phyloP scores from a whole-genome alignment of 2,888 invertebrate species.

The Hyalella azteca region DNA sequence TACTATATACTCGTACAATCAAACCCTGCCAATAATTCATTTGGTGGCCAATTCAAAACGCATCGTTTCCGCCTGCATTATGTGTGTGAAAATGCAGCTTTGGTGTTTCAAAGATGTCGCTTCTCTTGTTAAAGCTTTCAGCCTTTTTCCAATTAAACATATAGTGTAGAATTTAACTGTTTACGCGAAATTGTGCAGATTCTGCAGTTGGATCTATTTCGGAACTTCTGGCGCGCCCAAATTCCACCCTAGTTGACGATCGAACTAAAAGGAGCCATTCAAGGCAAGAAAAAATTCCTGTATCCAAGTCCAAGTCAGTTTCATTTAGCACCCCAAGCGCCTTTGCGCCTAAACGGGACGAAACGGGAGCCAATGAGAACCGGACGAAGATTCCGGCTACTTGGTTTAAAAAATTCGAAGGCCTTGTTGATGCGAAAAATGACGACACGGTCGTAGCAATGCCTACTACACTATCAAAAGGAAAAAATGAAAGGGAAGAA shows the following conservation, averaged over 20 bases:
- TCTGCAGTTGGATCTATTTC: background rate
- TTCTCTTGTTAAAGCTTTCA: background rate
- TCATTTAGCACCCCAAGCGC: background rate
- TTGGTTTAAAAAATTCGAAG: background rate
- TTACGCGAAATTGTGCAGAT: background rate
- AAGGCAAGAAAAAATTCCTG: background rate
- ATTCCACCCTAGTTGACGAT: background rate
- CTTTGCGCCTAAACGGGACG: background rate
- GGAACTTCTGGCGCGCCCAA: background rate
- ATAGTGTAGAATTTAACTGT: background rate
- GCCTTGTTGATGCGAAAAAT: background rate
- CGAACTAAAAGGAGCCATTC: too few species aligned
- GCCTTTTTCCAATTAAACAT: background rate
- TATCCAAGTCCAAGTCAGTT: background rate
- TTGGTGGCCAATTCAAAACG: too few species aligned
- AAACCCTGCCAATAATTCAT: background rate
- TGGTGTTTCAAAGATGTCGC: too few species aligned
- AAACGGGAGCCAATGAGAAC: background rate
- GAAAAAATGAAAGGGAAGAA: background rate
- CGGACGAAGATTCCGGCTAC: too few species aligned
- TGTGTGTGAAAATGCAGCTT: too few species aligned
- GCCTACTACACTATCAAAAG: background rate
- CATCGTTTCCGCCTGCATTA: too few species aligned
- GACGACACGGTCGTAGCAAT: too few species aligned
- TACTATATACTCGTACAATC: background rate